These are phyloP conservation scores for Eupithecia centaureata DNA, from an alignment of 2,888 invertebrate genomes.

Conservation along the genomic window DNA sequence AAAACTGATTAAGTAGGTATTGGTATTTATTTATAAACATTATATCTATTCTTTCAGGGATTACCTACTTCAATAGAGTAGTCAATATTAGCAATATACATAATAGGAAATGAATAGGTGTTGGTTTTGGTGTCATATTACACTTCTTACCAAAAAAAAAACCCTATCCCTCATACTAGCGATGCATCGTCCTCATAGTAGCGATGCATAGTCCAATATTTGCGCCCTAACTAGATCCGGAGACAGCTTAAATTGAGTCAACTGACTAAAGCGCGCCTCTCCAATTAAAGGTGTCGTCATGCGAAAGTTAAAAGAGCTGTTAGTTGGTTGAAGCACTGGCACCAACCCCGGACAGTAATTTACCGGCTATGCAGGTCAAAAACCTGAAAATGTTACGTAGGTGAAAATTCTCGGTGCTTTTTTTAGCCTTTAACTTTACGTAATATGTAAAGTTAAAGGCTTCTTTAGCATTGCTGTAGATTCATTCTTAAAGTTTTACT, in stretches of 20 bases:
- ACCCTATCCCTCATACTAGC: too few species aligned
- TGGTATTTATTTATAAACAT: too few species aligned
- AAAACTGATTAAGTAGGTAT: too few species aligned
- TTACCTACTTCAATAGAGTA: too few species aligned
- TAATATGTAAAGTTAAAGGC: background rate
- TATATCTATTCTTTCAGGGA: too few species aligned
- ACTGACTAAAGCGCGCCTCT: conserved; percentile 36
- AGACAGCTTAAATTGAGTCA: conserved; percentile 39
- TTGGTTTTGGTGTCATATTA: too few species aligned
- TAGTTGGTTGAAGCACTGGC: conserved; percentile 3
- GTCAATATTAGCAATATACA: too few species aligned
- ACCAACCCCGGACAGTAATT: background rate
- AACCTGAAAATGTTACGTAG: conserved; percentile 1
- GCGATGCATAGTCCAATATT: background rate
- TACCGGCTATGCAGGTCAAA: background rate
- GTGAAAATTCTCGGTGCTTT: background rate
- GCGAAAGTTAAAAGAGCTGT: conserved; percentile 29
- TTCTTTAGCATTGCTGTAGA: background rate
- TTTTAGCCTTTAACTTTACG: background rate
- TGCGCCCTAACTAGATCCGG: conserved; percentile 38
- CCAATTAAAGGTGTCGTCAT: conserved; percentile 32
- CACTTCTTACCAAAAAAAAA: too few species aligned
- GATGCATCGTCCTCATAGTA: background rate
- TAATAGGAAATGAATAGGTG: too few species aligned
- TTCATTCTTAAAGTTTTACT: background rate